These are phyloP conservation scores for Mycetomoellerius zeteki DNA, from an alignment of 1,140 invertebrate species.

Conservation along the genomic window DNA sequence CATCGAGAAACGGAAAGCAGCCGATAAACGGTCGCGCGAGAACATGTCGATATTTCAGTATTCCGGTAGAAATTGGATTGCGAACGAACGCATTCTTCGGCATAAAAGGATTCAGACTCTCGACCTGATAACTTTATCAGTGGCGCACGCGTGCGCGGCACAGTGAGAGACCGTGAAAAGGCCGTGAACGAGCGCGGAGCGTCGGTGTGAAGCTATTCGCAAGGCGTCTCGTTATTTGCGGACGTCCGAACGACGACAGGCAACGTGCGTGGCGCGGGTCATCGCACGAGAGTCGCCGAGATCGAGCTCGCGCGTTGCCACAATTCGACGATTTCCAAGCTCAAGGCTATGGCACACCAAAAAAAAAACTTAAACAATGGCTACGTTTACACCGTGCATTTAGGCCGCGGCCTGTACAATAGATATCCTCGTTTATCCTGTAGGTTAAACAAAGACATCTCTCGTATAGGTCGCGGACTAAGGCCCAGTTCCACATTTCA, in stretches of 20 bases:
- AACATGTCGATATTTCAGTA: neutral
- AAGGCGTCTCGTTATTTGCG: conserved; percentile 36
- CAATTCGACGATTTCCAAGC: conserved; percentile 5
- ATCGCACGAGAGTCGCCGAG: conserved; percentile 46
- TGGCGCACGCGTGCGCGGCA: neutral
- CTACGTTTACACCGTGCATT: too few relatives aligned
- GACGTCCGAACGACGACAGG: conserved; percentile 30
- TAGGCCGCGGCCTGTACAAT: too few relatives aligned
- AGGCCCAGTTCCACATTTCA: too few relatives aligned
- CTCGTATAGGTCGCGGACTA: too few relatives aligned
- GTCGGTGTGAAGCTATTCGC: neutral
- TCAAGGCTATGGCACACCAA: too few relatives aligned
- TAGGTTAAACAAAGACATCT: too few relatives aligned
- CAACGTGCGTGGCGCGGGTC: conserved; percentile 26
- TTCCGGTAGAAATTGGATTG: conserved; percentile 25
- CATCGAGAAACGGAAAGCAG: neutral
- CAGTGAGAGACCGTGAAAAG: neutral
- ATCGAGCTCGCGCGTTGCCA: conserved; percentile 14
- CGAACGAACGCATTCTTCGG: neutral
- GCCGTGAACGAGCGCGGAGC: neutral
- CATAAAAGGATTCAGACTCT: conserved; percentile 15
- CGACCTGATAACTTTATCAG: conserved; percentile 36
- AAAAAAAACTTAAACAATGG: too few relatives aligned
- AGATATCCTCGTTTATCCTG: too few relatives aligned
- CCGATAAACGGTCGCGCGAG: neutral